Conservation (phyloP, 2,797 vertebrate species). For the Brachymystax lenok region DNA sequence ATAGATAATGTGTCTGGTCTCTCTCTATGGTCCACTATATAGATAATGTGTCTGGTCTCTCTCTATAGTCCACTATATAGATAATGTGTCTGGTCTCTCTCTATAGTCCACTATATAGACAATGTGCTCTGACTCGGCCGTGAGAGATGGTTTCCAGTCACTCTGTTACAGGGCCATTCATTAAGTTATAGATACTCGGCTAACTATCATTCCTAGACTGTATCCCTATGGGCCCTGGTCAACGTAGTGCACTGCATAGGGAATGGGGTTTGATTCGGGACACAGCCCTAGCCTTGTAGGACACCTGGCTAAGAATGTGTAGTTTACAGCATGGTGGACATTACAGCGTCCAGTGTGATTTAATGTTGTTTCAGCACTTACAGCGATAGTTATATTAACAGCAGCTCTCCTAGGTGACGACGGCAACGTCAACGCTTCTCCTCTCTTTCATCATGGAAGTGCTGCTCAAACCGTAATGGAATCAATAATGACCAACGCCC, state of each 20-base stretch:
- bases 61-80: too few species aligned
- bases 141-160: slow-evolving; percentile 19
- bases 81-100: background rate
- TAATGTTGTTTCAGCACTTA: too few species aligned
- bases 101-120: background rate
- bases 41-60: too few species aligned
- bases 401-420: too few species aligned
- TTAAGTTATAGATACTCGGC: slow-evolving; percentile 19
- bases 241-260: too few species aligned
- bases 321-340: slow-evolving; percentile 37
- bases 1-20: too few species aligned
- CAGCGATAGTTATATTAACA: too few species aligned
- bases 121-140: slow-evolving; percentile 13
- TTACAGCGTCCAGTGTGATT: too few species aligned
- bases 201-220: slow-evolving; percentile 3
- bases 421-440: slow-evolving; percentile 31
- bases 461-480: slow-evolving; percentile 40
- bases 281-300: background rate
- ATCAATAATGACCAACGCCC: slow-evolving; percentile 36
- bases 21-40: too few species aligned
- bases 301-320: slow-evolving; percentile 29
- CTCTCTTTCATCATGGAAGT: slow-evolving; percentile 43
- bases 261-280: background rate
- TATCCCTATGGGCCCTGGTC: slow-evolving; percentile 3
- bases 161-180: slow-evolving; percentile 19